Base-by-base conservation (phyloP, 1,140 invertebrate genomes). In the Trachymyrmex septentrionalis region DNA sequence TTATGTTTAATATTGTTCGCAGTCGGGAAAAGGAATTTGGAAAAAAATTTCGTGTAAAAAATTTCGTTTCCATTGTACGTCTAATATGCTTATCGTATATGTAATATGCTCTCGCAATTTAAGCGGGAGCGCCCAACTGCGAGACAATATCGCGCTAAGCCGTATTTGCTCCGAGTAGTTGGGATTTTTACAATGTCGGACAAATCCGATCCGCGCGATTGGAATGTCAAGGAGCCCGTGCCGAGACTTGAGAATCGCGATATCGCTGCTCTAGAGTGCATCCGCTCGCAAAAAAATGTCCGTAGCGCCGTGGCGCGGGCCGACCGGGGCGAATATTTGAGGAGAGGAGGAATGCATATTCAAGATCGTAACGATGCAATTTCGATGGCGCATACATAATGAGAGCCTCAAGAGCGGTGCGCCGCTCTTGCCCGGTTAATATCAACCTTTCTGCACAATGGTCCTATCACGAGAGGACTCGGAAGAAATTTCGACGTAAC, bases 401-500 rank as follows among this genome's bases (percentile, higher is more conserved):
- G 80, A 84, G 69, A 84, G 69, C 27, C 80, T 84, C 69, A 38
- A 73, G 80, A 61, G 69, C 34, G 80, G 67, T 21, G 30, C 63
- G 77, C 75, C 59, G 66, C 44, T 57, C 67, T 59, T 82, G 67
- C 69, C 69, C 55, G 80, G 69, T 84, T 84, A 84, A 84, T 84
- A 84, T 84, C 80, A 84, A 84, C 80, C 69, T 84, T 73, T 75
- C 80, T 84, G 80, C 80, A 84, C 80, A 84, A 84, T 84, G 69
- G 80, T 84, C 80, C 80, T 84, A 84, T 84, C 80, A 84, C 80
- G 69, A 84, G 57, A 24, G 44, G 67, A 82, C 80, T 82, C 55
- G 80, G 80, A 84, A 84, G 80, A 84, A 84, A 84, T 84, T 84
- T 84, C 69, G 80, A 84, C 57, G 80, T 84, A 84, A 84, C 80